Evolutionary conservation across 2,113 vertebrate genomes (phyloP).

Genomic region (Stercorarius parasiticus): DNA sequence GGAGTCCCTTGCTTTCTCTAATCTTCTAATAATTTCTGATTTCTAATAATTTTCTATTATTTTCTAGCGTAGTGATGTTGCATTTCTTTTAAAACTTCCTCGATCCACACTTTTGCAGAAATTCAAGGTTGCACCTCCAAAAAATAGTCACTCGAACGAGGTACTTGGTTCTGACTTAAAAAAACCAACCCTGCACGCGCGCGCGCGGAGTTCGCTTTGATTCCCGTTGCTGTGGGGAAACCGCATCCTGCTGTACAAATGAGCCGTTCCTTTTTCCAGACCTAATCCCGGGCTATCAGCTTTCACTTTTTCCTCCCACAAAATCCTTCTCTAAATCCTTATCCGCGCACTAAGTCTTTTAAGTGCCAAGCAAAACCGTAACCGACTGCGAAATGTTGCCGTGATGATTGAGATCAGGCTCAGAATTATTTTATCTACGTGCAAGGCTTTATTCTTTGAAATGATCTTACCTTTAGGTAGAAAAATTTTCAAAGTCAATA

Average conservation of each 20-base stretch:
- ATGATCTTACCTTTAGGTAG: not conserved
- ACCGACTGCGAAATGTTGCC: not conserved
- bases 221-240: not conserved
- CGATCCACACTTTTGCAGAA: too few relatives aligned
- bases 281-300: not conserved
- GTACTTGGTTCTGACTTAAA: not conserved
- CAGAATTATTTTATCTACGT: not conserved
- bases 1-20: not conserved
- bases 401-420: not conserved
- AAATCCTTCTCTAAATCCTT: not conserved
- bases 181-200: fast-evolving
- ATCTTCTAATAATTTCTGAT: too few relatives aligned
- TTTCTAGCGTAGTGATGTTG: not conserved
- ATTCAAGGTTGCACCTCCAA: not conserved
- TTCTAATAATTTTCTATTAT: too few relatives aligned
- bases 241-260: not conserved
- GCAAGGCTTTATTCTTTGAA: not conserved
- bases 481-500: not conserved
- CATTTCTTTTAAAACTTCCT: not conserved
- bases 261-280: not conserved
- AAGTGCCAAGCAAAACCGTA: not conserved
- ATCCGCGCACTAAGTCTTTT: not conserved
- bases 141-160: not conserved
- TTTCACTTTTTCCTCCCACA: not conserved
- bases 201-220: fast-evolving